Evolutionary conservation across 2,888 invertebrate genomes (phyloP), one percentile per base, ranked within the genome.

Genomic region (Erebia ligea): DNA sequence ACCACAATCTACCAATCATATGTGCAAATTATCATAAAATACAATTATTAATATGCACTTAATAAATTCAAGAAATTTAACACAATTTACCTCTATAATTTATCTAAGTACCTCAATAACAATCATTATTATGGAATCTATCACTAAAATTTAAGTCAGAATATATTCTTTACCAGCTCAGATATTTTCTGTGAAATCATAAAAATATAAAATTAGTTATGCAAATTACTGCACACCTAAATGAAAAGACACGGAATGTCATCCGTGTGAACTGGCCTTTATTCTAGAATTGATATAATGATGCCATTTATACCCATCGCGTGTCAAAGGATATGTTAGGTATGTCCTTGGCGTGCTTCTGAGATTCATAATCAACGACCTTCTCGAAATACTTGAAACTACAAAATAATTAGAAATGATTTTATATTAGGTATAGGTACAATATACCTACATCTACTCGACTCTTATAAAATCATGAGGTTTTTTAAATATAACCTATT

Each of bases 311-410:
- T 68, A 64, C 56, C 34, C 69, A 62, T 70, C 65, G 70, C 70
- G 68, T 68, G 68, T 70, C 57, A 50, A 65, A 65, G 65, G 56
- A 68, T 58, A 61, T 56, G 48, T 70, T 70, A 57, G 56, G 34
- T 67, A 19, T 67, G 72, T 70, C 73, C 70, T 73, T 68, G 62
- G 52, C 48, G 68, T 48, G 50, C 65, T 65, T 65, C 45, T 42
- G 25, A 58, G 59, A 70, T 58, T 63, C 42, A 42, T 66, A 57
- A 66, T 34, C 57, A 52, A 61, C 59, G 19, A 64, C 52, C 70
- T 65, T 57, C 73, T 57, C 66, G 19, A 17, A 50, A 42, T 19
- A 45, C 45, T 19, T 48, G 8, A 19, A 45, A 62, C 13, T 21
- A 21, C 56, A 9, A 56, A 21, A 25, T 25, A 25, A 21, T 21